Evolutionary conservation across 2,888 invertebrate species (phyloP), one percentile per base, ranked within the genome.

Genomic region (Helicoverpa assulta): DNA sequence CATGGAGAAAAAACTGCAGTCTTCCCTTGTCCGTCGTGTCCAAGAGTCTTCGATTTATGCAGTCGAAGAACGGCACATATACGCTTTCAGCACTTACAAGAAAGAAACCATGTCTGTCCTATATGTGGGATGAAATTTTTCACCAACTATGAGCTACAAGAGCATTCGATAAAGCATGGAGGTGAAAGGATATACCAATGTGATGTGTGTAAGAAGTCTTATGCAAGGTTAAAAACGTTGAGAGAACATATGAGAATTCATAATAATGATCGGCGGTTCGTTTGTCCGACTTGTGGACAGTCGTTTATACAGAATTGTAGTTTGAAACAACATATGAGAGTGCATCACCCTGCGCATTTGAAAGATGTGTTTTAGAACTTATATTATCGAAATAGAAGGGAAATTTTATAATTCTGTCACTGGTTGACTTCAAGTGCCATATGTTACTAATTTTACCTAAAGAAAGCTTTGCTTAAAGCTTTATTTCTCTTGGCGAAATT

Each of bases 121-220:
- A 90, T 94, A 2, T 96, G 96, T 57, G 93, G 95, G 0, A 96
- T 95, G 91, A 95, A 96, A 81, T 96, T 96, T 77, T 96, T 96
- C 71, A 94, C 95, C 0, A 96, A 96, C 62, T 96, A 96, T 63
- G 96, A 96, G 73, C 86, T 96, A 33, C 96, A 96, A 47, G 96
- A 96, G 70, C 96, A 96, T 84, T 93, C 95, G 57, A 91, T 96
- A 1, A 96, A 96, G 63, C 96, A 96, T 75, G 94, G 95, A 0
- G 96, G 96, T 0, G 95, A 94, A 47, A 93, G 96, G 81, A 96
- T 96, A 47, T 96, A 95, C 63, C 94, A 96, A 61, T 96, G 96
- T 71, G 94, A 96, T 70, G 92, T 96, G 14, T 96, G 96, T 71
- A 92, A 95, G 71, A 96, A 96, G 76, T 90, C 94, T 0, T 95